Evolutionary conservation across 2,888 invertebrate genomes (phyloP), one percentile per base, ranked within the genome.

Genomic region (Esperia sulphurella): DNA sequence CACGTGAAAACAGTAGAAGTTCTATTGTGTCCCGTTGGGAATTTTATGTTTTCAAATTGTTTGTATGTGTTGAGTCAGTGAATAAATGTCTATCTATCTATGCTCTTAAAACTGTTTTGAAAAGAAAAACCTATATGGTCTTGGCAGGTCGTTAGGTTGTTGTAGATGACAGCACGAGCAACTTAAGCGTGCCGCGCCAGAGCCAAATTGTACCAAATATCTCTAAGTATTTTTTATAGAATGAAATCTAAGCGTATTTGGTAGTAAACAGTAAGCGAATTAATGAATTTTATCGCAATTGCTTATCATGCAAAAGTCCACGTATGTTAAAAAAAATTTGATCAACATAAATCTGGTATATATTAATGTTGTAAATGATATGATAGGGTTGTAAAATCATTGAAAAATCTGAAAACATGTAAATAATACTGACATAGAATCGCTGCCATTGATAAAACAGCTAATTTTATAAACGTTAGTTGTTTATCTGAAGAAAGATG

Each of bases 371-470:
- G 8, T 9, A 31, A 47, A 45, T 39, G 48, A 47, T 37, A 46
- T 13, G 31, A 31, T 43, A 40, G 45, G 8, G 21, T 43, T 10
- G 12, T 12, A 33, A 9, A 14, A 10, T 5, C n/a, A 12, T n/a
- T 8, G 9, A 5, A 48, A 45, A 40, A 35, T 8, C 29, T 30
- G n/a, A 48, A 14, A 48, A 53, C 35, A 35, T 14, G 12, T 31
- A 48, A 44, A 51, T 14, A 50, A 57, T 71, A 94, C 96, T 94
- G 92, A 98, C 98, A 97, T 68, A 98, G 90, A 75, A 98, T 94
- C 48, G 96, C 96, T 65, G 97, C 98, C 79, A 97, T 92, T 45
- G 98, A 94, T 62, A 98, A 91, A 76, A 98, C 96, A 59, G 95
- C 93, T 69, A 98, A 87, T 78, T 97, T 90, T 71, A 90, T 78